Evolutionary conservation across 2,888 invertebrate genomes (phyloP).

Genomic region (Calameuta idolon): DNA sequence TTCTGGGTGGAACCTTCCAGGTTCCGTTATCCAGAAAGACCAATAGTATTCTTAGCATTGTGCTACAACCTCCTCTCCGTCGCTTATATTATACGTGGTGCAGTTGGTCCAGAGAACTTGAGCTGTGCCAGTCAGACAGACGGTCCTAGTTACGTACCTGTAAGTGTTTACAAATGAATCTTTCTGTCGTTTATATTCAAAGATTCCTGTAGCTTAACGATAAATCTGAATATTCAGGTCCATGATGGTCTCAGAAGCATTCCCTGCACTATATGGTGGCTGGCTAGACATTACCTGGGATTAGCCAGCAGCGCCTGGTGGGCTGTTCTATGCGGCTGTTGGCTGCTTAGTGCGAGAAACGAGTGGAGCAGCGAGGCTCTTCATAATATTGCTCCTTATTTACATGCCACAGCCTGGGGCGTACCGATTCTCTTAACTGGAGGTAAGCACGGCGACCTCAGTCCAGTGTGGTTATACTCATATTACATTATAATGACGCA

Average conservation of each 20-base stretch:
- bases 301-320: conserved; percentile 88
- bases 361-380: conserved; percentile 95
- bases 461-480: not conserved
- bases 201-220: not conserved
- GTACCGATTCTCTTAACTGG: conserved; percentile 88
- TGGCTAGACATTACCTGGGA: conserved; percentile 82
- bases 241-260: conserved; percentile 69
- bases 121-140: conserved; percentile 65
- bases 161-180: conserved; percentile 29
- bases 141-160: conserved; percentile 65
- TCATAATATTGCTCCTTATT: conserved; percentile 85
- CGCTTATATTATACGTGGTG: conserved; percentile 79
- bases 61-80: conserved; percentile 87
- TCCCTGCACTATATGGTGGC: conserved; percentile 81
- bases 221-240: conserved; percentile 35
- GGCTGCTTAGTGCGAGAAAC: conserved; percentile 90
- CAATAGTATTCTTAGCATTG: conserved; percentile 89
- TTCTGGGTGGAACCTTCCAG: conserved; percentile 90
- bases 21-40: conserved; percentile 93
- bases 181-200: not conserved
- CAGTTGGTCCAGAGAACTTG: conserved; percentile 68
- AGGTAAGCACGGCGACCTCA: conserved; percentile 60
- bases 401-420: conserved; percentile 91
- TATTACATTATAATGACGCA: not conserved
- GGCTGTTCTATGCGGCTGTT: conserved; percentile 87